Evolutionary conservation across 2,797 vertebrate genomes (phyloP).

Genomic region (Malacoctenus gilli): DNA sequence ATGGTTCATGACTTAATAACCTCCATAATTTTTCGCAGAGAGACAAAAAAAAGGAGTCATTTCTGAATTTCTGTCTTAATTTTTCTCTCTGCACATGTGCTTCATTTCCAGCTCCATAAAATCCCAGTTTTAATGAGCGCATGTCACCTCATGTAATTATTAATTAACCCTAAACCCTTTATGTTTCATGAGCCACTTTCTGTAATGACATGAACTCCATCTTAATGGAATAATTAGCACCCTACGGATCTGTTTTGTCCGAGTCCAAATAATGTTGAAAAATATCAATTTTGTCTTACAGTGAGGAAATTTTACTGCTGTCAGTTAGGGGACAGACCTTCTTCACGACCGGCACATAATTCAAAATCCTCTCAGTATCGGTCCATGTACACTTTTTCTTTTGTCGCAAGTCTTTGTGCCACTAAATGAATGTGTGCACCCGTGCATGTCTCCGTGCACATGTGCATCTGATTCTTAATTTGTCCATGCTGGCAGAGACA

Average conservation of each 20-base stretch:
- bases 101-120: not conserved
- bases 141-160: slow-evolving; percentile 5
- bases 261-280: slow-evolving; percentile 3
- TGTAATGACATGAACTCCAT: slow-evolving; percentile 29
- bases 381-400: not conserved
- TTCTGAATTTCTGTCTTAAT: not conserved
- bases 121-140: slow-evolving; percentile 13
- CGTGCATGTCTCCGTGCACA: slow-evolving; percentile 17
- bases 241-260: not conserved
- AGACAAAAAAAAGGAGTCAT: not conserved
- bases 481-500: slow-evolving; percentile 67
- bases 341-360: no score
- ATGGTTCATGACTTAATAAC: no score
- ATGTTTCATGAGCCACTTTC: slow-evolving; percentile 19
- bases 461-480: slow-evolving; percentile 65
- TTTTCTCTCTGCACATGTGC: not conserved
- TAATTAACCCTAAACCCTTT: slow-evolving; percentile 27
- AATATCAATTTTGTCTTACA: not conserved
- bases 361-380: no score
- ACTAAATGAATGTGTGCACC: not conserved
- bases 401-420: slow-evolving; percentile 11
- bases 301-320: no score
- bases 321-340: no score
- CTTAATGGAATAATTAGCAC: slow-evolving; percentile 30
- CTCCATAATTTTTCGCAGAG: not conserved